A percentile compares a stretch with the other conserved stretches of the same genome.
Conservation (phyloP, 1,140 invertebrate species). For the Bombus balteatus region DNA sequence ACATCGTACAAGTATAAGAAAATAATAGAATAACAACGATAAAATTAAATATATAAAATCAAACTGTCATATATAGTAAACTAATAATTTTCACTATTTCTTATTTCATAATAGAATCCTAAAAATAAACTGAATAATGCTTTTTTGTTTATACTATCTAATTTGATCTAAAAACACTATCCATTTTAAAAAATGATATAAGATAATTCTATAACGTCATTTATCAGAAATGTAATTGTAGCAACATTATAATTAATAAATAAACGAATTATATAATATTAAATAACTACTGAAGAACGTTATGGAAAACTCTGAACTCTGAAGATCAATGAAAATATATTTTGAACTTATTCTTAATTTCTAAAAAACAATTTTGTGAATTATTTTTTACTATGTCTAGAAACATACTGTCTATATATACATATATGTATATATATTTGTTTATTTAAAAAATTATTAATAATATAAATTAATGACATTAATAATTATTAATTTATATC, state of each 20-base stretch:
- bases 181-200: background rate
- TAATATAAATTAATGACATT: no score
- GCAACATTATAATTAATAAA: no score
- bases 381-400: background rate
- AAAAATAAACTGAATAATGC: background rate
- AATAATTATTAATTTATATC: no score
- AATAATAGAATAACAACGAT: background rate
- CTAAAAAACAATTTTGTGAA: background rate
- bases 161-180: background rate
- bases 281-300: background rate
- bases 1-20: background rate
- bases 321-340: background rate
- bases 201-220: no score
- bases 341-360: background rate
- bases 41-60: constrained; percentile 1
- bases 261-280: no score
- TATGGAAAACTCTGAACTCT: background rate
- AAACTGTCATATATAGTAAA: background rate
- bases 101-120: background rate
- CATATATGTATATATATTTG: background rate
- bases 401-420: background rate
- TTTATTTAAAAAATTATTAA: no score
- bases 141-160: background rate
- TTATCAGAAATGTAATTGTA: no score
- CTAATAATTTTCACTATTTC: background rate